These are phyloP conservation scores for Acyrthosiphon pisum DNA, from an alignment of 1,140 invertebrate species.

Conservation along the genomic window DNA sequence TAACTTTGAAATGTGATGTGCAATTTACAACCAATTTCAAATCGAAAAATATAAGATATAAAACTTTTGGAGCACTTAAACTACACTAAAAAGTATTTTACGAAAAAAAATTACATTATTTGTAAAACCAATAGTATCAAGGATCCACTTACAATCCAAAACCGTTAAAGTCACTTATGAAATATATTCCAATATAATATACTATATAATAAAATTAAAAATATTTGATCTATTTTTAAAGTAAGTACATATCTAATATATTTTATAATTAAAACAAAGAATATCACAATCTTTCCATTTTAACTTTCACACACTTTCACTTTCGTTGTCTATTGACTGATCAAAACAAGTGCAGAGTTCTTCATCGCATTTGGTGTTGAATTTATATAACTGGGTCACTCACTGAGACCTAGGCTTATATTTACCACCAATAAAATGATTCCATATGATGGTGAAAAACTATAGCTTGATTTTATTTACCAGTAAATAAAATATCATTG, in stretches of 20 bases:
- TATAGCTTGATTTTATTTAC: no score
- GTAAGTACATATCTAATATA: neutral
- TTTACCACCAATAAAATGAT: no score
- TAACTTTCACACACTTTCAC: no score
- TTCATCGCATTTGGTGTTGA: no score
- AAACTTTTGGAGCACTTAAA: neutral
- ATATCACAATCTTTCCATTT: no score
- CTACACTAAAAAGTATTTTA: neutral
- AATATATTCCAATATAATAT: neutral
- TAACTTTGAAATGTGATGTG: conserved; percentile 23
- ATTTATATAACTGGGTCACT: no score
- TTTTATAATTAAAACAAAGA: no score
- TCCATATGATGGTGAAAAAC: no score
- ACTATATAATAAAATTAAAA: neutral
- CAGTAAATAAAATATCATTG: no score
- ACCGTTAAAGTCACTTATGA: neutral
- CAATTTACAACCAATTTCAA: neutral
- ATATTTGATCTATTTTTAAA: neutral
- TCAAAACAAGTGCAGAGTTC: no score
- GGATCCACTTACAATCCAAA: neutral
- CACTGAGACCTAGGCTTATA: no score
- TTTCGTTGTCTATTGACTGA: no score
- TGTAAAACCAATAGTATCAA: neutral
- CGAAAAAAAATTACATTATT: neutral
- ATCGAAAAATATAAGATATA: neutral